Percentiles rank a stretch among this genome's conserved stretches.
phyloP scores from a whole-genome alignment of 92 coral and sea anemone genomes.

The Siderastrea radians region DNA sequence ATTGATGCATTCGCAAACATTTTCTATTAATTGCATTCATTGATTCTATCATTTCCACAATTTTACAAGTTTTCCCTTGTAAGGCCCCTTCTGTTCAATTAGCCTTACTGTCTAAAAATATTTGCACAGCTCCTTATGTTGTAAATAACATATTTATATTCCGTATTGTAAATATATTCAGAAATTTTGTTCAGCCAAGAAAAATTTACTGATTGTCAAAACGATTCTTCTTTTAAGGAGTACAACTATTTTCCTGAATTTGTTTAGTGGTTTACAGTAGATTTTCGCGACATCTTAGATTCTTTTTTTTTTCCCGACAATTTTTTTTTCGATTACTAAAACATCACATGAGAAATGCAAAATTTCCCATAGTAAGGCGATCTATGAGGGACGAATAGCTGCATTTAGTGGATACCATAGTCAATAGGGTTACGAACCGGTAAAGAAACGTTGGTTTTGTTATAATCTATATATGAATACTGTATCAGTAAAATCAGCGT shows the following conservation, averaged over 20 bases:
- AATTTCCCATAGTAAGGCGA: too few relatives aligned
- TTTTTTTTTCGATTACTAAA: too few relatives aligned
- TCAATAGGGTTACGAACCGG: background rate
- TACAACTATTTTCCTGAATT: too few relatives aligned
- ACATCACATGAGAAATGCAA: too few relatives aligned
- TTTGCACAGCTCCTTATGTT: background rate
- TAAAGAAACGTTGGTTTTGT: background rate
- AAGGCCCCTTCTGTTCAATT: too few relatives aligned
- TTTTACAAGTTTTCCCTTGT: background rate
- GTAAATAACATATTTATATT: slow-evolving; percentile 23
- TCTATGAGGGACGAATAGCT: too few relatives aligned
- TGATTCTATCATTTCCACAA: background rate
- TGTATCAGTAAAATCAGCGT: slow-evolving; percentile 26
- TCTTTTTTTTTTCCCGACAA: too few relatives aligned
- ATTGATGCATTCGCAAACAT: background rate
- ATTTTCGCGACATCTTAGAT: too few relatives aligned
- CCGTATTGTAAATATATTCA: background rate
- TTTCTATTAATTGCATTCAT: background rate
- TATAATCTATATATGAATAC: background rate
- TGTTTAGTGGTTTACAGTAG: too few relatives aligned
- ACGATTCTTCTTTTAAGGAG: too few relatives aligned
- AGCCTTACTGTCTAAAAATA: too few relatives aligned
- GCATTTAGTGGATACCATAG: background rate
- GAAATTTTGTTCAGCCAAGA: background rate
- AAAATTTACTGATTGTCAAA: too few relatives aligned